phyloP scores from a whole-genome alignment of 2,888 invertebrate species.

The Melitaea athalia region DNA sequence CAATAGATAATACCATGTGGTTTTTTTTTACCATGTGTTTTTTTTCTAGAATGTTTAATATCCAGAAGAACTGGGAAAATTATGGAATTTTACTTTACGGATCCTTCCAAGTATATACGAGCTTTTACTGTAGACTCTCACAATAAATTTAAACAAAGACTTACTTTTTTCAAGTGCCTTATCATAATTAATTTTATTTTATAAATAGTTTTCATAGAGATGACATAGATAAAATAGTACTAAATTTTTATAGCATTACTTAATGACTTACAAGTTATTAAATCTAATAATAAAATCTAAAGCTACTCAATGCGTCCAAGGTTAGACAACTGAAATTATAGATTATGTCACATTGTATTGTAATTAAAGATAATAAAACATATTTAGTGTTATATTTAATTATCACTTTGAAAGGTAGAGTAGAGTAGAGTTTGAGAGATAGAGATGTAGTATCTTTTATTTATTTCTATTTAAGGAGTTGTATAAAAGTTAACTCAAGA shows the following conservation, averaged over 20 bases:
- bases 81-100: no score
- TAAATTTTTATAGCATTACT: constrained; percentile 4
- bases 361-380: neutral
- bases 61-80: no score
- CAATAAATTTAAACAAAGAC: neutral
- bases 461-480: no score
- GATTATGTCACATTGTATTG: neutral
- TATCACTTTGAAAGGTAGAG: no score
- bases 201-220: neutral
- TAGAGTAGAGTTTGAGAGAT: no score
- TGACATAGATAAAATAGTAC: neutral
- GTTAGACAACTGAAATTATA: neutral
- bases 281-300: constrained; percentile 2
- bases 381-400: neutral
- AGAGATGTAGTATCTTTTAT: no score
- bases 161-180: no score
- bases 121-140: no score
- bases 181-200: neutral
- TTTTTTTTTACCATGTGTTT: no score
- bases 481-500: no score
- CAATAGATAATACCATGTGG: constrained; percentile 7
- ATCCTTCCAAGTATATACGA: no score
- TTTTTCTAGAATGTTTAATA: no score
- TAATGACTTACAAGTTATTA: neutral
- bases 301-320: neutral